These are phyloP conservation scores for Orcinus orca DNA, from an alignment of 2,113 vertebrate genomes.

Conservation along the genomic window DNA sequence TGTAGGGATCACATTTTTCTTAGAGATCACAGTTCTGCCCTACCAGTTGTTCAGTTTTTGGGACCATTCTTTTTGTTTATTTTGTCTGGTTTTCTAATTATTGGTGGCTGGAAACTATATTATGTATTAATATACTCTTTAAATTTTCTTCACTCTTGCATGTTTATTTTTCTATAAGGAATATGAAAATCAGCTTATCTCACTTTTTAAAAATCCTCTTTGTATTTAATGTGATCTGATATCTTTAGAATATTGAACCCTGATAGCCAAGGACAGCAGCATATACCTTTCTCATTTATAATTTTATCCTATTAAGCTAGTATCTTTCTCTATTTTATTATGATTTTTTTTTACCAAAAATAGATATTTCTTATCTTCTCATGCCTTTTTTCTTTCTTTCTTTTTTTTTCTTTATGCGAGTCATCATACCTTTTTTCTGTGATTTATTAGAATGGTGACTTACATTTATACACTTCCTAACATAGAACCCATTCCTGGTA, in stretches of 20 bases:
- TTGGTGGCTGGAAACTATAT: not conserved
- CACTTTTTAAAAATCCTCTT: not conserved
- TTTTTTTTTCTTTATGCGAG: not conserved
- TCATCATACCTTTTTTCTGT: not conserved
- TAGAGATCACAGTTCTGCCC: not conserved
- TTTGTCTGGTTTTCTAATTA: not conserved
- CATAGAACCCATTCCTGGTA: not conserved
- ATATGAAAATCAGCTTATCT: not conserved
- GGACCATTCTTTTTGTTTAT: not conserved
- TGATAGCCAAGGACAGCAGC: not conserved
- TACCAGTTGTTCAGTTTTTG: not conserved
- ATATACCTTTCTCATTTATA: not conserved
- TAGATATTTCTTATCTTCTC: not conserved
- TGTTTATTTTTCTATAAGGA: not conserved
- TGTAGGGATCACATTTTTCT: not conserved
- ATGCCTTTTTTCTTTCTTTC: not conserved
- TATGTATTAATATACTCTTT: not conserved
- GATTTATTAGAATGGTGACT: not conserved
- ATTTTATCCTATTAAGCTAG: not conserved
- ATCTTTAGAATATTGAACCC: not conserved
- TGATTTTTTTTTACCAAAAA: not conserved
- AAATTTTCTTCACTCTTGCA: not conserved
- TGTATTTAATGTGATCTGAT: not conserved
- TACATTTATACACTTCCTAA: not conserved
- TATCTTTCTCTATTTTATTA: not conserved